Conservation (phyloP, 2,797 vertebrate genomes). For the Crocodylus rhombifer region DNA sequence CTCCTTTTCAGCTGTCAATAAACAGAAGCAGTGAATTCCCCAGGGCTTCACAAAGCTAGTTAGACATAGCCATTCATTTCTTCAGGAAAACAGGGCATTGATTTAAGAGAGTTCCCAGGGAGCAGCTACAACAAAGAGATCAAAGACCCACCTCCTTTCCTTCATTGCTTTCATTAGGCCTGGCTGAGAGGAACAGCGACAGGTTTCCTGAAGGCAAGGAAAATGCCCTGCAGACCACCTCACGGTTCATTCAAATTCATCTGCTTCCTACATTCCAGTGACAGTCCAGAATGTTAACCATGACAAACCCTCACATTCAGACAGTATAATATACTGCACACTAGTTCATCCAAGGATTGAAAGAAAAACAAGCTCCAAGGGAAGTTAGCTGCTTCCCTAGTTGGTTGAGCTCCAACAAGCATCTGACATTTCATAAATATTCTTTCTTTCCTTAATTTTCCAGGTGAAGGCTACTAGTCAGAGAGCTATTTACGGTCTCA, state of each 20-base stretch:
- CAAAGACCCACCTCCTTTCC: conserved; percentile 83
- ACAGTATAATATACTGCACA: conserved; percentile 78
- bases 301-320: conserved; percentile 78
- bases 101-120: conserved; percentile 84
- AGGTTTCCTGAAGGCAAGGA: conserved; percentile 74
- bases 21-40: conserved; percentile 82
- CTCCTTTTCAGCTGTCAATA: conserved; percentile 86
- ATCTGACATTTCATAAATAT: conserved; percentile 64
- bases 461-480: neutral
- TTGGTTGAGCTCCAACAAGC: conserved; percentile 27
- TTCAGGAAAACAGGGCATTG: conserved; percentile 84
- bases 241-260: conserved; percentile 72
- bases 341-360: conserved; percentile 81
- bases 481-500: conserved; percentile 32
- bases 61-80: conserved; percentile 83
- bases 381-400: conserved; percentile 55
- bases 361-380: conserved; percentile 69
- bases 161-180: conserved; percentile 66
- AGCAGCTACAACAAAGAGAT: conserved; percentile 83
- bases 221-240: conserved; percentile 67
- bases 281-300: conserved; percentile 74
- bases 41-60: conserved; percentile 80
- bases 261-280: conserved; percentile 72
- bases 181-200: conserved; percentile 74
- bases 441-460: conserved; percentile 18